These are phyloP conservation scores for Disparrhopalites patrizii DNA, from an alignment of 2,888 invertebrate species.

Conservation along the genomic window DNA sequence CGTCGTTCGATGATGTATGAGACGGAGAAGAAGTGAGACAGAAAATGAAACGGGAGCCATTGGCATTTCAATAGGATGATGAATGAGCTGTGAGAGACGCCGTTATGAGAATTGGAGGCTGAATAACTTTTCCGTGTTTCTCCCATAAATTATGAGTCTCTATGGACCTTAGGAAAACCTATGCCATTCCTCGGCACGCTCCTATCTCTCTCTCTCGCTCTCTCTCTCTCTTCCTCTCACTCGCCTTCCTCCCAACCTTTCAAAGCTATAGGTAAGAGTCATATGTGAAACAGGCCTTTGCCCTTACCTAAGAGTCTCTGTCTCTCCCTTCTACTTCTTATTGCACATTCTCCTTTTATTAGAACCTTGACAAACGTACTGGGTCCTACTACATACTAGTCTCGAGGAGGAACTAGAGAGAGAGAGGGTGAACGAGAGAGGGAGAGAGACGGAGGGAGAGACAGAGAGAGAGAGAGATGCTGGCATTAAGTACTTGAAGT, in stretches of 20 bases:
- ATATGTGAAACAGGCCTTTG: too few species aligned
- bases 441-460: too few species aligned
- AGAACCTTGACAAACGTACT: too few species aligned
- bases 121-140: slow-evolving; percentile 37
- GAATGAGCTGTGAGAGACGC: slow-evolving; percentile 37
- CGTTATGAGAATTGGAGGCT: slow-evolving; percentile 37
- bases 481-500: too few species aligned
- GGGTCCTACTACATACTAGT: background rate
- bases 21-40: slow-evolving; percentile 14
- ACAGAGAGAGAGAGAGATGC: too few species aligned
- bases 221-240: too few species aligned
- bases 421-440: too few species aligned
- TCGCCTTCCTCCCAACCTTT: background rate
- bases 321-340: too few species aligned
- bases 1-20: slow-evolving; percentile 16
- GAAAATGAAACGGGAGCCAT: slow-evolving; percentile 30
- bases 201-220: too few species aligned
- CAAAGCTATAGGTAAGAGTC: background rate
- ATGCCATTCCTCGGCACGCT: slow-evolving; percentile 26
- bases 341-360: too few species aligned
- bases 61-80: slow-evolving; percentile 36
- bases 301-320: too few species aligned
- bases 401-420: too few species aligned
- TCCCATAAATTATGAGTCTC: slow-evolving; percentile 30
- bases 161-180: slow-evolving; percentile 22